Evolutionary conservation across 92 coral and sea anemone genomes (phyloP).

Genomic region (Palythoa grandiflora): DNA sequence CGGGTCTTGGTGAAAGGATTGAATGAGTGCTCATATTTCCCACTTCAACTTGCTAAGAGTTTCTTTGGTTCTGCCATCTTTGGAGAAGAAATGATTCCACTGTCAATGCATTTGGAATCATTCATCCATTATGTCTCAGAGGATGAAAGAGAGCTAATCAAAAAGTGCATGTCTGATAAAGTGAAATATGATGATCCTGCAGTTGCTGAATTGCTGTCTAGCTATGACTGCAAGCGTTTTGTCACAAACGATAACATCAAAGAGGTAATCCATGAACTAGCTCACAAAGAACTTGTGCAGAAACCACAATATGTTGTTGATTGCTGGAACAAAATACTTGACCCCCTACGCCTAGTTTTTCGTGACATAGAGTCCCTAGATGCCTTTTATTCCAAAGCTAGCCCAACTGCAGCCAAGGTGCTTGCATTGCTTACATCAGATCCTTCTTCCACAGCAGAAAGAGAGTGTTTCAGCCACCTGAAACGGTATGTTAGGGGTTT

Average conservation of each 20-base stretch:
- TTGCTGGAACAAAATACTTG: neutral
- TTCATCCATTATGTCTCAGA: slow-evolving; percentile 35
- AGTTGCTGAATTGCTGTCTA: neutral
- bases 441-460: slow-evolving; percentile 33
- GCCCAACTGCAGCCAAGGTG: slow-evolving; percentile 4
- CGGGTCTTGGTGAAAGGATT: slow-evolving; percentile 36
- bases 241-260: slow-evolving; percentile 9
- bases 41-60: neutral
- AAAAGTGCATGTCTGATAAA: slow-evolving; percentile 7
- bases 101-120: slow-evolving; percentile 44
- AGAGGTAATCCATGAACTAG: slow-evolving; percentile 28
- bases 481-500: slow-evolving; percentile 42
- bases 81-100: slow-evolving; percentile 23
- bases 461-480: slow-evolving; percentile 35
- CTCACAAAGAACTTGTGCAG: slow-evolving; percentile 10
- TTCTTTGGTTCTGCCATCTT: slow-evolving; percentile 23
- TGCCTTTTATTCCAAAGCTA: too few species aligned
- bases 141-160: slow-evolving; percentile 32
- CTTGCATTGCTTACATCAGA: neutral
- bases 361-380: too few species aligned
- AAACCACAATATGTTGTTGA: neutral
- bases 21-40: neutral
- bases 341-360: too few species aligned
- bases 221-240: slow-evolving; percentile 33
- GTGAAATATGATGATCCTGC: neutral